phyloP scores from a whole-genome alignment of 2,888 invertebrate genomes.

The Epiblema foenella region DNA sequence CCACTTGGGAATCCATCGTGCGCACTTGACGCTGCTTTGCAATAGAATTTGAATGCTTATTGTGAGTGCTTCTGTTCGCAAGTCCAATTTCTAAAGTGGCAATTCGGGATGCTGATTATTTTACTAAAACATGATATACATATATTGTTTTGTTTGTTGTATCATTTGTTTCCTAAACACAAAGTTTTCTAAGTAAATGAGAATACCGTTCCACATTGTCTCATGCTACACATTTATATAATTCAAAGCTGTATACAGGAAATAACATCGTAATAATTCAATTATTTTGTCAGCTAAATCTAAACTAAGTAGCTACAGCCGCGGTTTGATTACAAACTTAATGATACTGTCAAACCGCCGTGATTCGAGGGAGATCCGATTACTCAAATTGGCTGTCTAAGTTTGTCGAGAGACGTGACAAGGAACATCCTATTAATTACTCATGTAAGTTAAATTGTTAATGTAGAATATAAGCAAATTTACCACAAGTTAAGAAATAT shows the following conservation, averaged over 20 bases:
- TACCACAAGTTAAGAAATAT: too few relatives aligned
- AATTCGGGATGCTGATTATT: not conserved
- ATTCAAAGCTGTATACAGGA: too few relatives aligned
- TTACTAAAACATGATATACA: not conserved
- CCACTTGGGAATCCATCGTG: conserved; percentile 32
- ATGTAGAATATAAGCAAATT: too few relatives aligned
- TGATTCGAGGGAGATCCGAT: conserved; percentile 13
- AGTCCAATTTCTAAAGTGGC: conserved; percentile 16
- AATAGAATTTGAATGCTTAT: conserved; percentile 23
- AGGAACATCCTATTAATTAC: conserved; percentile 13
- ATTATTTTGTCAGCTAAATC: not conserved
- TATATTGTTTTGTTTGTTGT: too few relatives aligned
- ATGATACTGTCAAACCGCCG: conserved; percentile 22
- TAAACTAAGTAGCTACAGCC: not conserved
- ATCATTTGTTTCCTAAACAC: too few relatives aligned
- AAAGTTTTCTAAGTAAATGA: too few relatives aligned
- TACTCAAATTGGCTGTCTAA: conserved; percentile 19
- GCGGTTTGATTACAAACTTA: conserved; percentile 25
- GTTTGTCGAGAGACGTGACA: conserved; percentile 23
- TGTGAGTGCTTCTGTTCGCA: conserved; percentile 4
- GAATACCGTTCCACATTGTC: too few relatives aligned
- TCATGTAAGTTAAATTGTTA: not conserved
- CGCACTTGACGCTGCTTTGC: conserved; percentile 6
- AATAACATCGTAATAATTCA: not conserved
- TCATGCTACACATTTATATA: too few relatives aligned